Evolutionary conservation across 2,797 vertebrate genomes (phyloP).

Genomic region (Acrocephalus scirpaceus): DNA sequence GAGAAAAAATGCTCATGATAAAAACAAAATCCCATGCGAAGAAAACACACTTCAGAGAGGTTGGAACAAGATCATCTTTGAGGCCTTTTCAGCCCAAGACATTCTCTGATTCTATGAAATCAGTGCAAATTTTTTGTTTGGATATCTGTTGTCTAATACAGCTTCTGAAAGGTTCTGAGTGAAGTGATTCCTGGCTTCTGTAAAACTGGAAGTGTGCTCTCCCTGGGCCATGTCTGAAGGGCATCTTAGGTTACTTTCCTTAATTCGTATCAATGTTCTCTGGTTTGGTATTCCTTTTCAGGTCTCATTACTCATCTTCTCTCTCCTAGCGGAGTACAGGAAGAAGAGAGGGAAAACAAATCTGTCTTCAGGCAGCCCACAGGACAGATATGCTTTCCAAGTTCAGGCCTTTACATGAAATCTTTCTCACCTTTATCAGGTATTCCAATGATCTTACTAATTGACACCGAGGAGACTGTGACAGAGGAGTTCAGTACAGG

Average conservation of each 20-base stretch:
- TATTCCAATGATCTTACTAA: not conserved
- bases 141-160: not conserved
- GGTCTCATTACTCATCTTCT: not conserved
- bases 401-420: not conserved
- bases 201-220: not conserved
- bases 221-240: not conserved
- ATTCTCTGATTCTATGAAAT: not conserved
- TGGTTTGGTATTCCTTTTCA: not conserved
- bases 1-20: not conserved
- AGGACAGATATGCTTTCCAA: not conserved
- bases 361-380: not conserved
- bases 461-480: not conserved
- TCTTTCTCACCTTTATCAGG: not conserved
- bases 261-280: not conserved
- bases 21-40: not conserved
- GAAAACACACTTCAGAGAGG: not conserved
- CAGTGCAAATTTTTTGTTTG: not conserved
- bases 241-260: not conserved
- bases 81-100: not conserved
- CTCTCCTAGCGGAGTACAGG: no score
- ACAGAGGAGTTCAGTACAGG: not conserved
- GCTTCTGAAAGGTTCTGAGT: not conserved
- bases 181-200: not conserved
- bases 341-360: not conserved
- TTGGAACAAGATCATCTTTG: not conserved